These are phyloP conservation scores for Tribolium madens DNA, from an alignment of 1,140 invertebrate species.

Conservation along the genomic window DNA sequence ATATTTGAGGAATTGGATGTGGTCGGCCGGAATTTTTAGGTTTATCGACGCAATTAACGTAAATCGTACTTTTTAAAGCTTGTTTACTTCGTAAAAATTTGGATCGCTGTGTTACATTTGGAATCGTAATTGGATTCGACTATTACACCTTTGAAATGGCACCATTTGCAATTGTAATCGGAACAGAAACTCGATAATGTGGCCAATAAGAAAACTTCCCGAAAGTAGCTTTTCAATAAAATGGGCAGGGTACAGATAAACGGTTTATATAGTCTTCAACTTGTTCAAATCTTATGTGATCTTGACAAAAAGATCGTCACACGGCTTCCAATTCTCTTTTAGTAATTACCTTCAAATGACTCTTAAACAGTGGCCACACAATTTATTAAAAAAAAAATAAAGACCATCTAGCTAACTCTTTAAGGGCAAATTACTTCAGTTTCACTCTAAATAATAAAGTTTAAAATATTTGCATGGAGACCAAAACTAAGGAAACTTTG, in stretches of 20 bases:
- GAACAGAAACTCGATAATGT: neutral
- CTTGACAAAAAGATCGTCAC: neutral
- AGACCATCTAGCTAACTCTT: too few species aligned
- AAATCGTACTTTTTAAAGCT: neutral
- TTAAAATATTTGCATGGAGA: too few species aligned
- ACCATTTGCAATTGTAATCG: constrained; percentile 18
- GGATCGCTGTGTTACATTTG: neutral
- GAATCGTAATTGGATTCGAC: constrained; percentile 5
- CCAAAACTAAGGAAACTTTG: too few species aligned
- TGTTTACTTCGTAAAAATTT: constrained; percentile 6
- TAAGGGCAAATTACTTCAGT: too few species aligned
- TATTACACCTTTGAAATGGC: constrained; percentile 12
- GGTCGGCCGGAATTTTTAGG: neutral
- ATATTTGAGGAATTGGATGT: constrained; percentile 2
- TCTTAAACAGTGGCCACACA: too few species aligned
- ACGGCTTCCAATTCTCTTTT: neutral
- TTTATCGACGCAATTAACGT: constrained; percentile 6
- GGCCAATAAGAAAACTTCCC: constrained; percentile 2
- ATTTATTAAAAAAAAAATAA: too few species aligned
- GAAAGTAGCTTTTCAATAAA: constrained; percentile 15
- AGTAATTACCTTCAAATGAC: neutral
- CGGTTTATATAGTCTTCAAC: neutral
- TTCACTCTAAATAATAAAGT: too few species aligned
- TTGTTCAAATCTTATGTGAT: neutral
- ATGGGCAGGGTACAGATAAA: constrained; percentile 2